phyloP scores from a whole-genome alignment of 2,113 vertebrate genomes.

The Sula dactylatra region DNA sequence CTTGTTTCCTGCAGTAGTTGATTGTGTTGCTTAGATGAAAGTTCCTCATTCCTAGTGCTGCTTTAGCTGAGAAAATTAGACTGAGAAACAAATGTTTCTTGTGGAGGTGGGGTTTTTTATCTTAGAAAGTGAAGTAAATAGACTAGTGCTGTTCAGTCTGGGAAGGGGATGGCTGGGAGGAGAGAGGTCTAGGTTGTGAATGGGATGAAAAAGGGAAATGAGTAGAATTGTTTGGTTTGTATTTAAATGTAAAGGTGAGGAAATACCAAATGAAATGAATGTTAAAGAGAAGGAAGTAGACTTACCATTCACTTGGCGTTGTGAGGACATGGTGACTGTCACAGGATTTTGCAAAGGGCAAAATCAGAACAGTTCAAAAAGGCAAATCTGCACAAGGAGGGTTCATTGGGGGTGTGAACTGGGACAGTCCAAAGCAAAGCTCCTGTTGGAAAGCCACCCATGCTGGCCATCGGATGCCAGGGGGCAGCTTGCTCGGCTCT shows the following conservation, averaged over 20 bases:
- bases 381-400: background rate
- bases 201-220: background rate
- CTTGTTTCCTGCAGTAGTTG: background rate
- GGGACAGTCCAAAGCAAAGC: fast-evolving
- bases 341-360: background rate
- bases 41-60: background rate
- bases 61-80: background rate
- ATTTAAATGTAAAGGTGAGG: background rate
- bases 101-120: background rate
- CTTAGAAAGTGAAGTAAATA: background rate
- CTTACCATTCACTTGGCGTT: fast-evolving
- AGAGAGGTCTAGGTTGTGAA: background rate
- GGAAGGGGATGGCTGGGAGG: background rate
- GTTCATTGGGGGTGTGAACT: fast-evolving
- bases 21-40: background rate
- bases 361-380: background rate
- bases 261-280: background rate
- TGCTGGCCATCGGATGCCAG: fast-evolving
- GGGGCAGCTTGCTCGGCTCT: background rate
- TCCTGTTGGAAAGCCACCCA: background rate
- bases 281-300: background rate
- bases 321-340: background rate
- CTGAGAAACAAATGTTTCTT: background rate
- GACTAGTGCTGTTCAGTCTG: background rate
- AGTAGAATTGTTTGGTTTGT: background rate